These are phyloP conservation scores for Drosophila merina DNA, from an alignment of 2,888 invertebrate genomes.

Conservation along the genomic window DNA sequence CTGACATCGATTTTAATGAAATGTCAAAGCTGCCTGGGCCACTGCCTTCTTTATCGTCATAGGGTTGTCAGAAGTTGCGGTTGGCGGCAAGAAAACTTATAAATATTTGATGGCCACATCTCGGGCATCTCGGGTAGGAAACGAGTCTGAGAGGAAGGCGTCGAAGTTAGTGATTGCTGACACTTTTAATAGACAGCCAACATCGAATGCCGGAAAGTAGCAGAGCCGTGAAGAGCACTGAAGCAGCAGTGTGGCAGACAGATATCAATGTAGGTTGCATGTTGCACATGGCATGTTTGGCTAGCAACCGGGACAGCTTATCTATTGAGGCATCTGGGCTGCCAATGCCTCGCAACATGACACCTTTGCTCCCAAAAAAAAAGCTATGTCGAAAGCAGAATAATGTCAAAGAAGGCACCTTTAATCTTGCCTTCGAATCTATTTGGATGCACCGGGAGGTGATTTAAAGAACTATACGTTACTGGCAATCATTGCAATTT, in stretches of 20 bases:
- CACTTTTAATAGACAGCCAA: constrained; percentile 71
- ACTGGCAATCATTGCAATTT: not conserved
- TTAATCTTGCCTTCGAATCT: not conserved
- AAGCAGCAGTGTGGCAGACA: not conserved
- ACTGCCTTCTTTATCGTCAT: constrained; percentile 16
- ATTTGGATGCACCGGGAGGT: not conserved
- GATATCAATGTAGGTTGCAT: constrained; percentile 49
- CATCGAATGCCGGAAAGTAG: constrained; percentile 42
- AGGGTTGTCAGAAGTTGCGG: constrained; percentile 29
- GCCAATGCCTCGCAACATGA: constrained; percentile 63
- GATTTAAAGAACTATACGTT: not conserved
- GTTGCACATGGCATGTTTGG: constrained; percentile 31
- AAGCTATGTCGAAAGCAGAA: not conserved
- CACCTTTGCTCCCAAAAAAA: constrained; percentile 44
- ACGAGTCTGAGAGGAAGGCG: not conserved
- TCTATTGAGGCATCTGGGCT: constrained; percentile 75
- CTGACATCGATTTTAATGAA: constrained; percentile 51
- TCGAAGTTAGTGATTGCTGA: constrained; percentile 54
- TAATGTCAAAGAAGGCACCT: not conserved
- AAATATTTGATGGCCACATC: constrained; percentile 74
- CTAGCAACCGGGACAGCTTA: constrained; percentile 63
- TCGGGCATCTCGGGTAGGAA: constrained; percentile 42
- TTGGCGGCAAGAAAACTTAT: constrained; percentile 52
- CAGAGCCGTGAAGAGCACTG: not conserved
- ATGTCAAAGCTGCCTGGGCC: constrained; percentile 40